phyloP scores from a whole-genome alignment of 2,113 vertebrate species.

The Xenopus tropicalis region UCB_Xtro_10.0 CM004445.2:92496501-92497000 shows the following conservation, averaged over 20 bases:
- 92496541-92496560: constrained; percentile 98
- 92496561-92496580: constrained; percentile 99
- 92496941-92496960: no score
- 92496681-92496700: constrained; percentile 62
- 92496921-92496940: no score
- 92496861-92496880: no score
- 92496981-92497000: background rate
- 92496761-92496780: no score
- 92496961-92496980: background rate
- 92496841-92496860: no score
- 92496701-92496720: constrained; percentile 51
- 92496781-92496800: no score
- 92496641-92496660: constrained; percentile 55
- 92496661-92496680: constrained; percentile 68
- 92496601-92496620: constrained; percentile 66
- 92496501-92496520: constrained; percentile 99
- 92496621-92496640: constrained; percentile 56
- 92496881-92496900: no score
- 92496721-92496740: constrained; percentile 54
- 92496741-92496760: background rate
- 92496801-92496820: no score
- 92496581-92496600: constrained; percentile 76
- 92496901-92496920: no score
- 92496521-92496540: constrained; percentile 99
- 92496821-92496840: no score